phyloP scores from a whole-genome alignment of 37 sponge, comb jelly and placozoan genomes.

The Beroe ovata region DNA sequence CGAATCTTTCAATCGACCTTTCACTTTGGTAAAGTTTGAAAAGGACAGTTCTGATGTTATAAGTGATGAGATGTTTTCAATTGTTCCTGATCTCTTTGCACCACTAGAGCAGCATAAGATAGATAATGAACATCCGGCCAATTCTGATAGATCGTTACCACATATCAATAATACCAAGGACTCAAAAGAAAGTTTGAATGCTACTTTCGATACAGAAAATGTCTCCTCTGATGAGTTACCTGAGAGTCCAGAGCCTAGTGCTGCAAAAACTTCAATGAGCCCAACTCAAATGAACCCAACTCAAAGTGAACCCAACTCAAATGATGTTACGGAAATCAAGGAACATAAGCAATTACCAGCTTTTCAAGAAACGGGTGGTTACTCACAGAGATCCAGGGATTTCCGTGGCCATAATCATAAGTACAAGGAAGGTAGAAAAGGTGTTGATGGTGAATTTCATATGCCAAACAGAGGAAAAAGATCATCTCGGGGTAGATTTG shows the following conservation, averaged over 20 bases:
- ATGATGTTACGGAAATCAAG: not conserved
- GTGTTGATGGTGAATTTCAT: not conserved
- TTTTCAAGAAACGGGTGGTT: not conserved
- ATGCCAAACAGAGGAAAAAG: not conserved
- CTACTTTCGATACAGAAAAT: not conserved
- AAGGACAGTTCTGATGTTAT: not conserved
- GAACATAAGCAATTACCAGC: too few relatives aligned
- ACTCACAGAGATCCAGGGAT: not conserved
- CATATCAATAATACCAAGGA: too few relatives aligned
- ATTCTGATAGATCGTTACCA: too few relatives aligned
- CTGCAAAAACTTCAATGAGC: too few relatives aligned
- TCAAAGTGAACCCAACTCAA: not conserved
- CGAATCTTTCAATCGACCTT: not conserved
- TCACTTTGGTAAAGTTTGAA: constrained; percentile 7
- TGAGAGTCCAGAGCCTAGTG: not conserved
- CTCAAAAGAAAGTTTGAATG: too few relatives aligned
- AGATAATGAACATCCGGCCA: too few relatives aligned
- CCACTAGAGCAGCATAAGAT: too few relatives aligned
- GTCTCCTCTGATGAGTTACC: not conserved
- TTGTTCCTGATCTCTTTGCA: constrained; percentile 48
- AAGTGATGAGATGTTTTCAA: constrained; percentile 23
- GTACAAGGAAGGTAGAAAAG: not conserved
- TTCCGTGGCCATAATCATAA: not conserved
- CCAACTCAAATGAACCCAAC: not conserved
- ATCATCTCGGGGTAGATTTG: not conserved